phyloP scores from a whole-genome alignment of 92 coral and sea anemone species.

The Pocillopora grandis region DNA sequence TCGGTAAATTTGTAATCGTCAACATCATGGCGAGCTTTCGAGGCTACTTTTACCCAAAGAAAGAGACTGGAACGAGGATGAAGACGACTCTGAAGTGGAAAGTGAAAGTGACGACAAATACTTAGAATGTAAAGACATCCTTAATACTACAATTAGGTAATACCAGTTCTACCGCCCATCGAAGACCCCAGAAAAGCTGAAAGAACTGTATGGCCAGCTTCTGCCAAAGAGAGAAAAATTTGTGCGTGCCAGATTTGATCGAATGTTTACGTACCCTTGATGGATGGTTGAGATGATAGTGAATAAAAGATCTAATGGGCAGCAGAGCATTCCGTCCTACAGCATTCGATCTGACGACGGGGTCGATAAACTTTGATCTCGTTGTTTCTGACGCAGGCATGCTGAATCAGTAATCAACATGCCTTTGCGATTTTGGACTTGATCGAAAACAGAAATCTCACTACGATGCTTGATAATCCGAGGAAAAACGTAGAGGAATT shows the following conservation, averaged over 20 bases:
- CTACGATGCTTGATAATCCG: conserved; percentile 34
- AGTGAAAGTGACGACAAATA: conserved; percentile 56
- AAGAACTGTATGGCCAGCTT: not conserved
- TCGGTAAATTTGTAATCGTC: not conserved
- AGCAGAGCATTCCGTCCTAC: conserved; percentile 46
- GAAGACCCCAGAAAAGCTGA: conserved; percentile 29
- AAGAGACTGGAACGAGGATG: conserved; percentile 2
- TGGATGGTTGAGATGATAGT: conserved; percentile 45
- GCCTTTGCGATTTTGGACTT: conserved; percentile 37
- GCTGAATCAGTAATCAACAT: conserved; percentile 43
- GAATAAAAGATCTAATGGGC: conserved; percentile 9
- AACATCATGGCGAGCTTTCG: conserved; percentile 25
- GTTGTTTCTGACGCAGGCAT: conserved; percentile 45
- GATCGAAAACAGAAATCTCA: conserved; percentile 15
- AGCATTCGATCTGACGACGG: conserved; percentile 57
- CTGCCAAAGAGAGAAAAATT: conserved; percentile 8
- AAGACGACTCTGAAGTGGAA: conserved; percentile 45
- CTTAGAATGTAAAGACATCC: conserved; percentile 47
- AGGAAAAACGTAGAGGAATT: conserved; percentile 28
- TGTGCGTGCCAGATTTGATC: conserved; percentile 57
- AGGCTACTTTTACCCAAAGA: conserved; percentile 45
- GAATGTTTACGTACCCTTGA: conserved; percentile 39
- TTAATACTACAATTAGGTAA: conserved; percentile 33
- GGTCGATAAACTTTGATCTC: conserved; percentile 30
- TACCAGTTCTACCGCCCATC: conserved; percentile 36